Evolutionary conservation across 2,888 invertebrate species (phyloP), one percentile per base, ranked within the genome.

Genomic region (Lasioglossum zephyrum): DNA sequence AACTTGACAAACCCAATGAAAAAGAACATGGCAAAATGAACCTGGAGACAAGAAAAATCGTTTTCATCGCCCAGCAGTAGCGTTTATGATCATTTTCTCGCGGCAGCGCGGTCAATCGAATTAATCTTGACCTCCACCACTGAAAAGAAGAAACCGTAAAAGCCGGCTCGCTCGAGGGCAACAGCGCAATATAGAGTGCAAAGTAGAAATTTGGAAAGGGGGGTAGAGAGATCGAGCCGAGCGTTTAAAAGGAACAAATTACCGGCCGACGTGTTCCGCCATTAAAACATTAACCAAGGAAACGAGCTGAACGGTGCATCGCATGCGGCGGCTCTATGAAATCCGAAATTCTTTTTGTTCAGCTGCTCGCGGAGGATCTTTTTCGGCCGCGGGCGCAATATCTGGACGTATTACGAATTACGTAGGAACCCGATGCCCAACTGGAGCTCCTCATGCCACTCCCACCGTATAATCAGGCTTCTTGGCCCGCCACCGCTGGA

Each of bases 401-500:
- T 81, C 85, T 85, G 66, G 77, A 86, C 85, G 79, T 84, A 83
- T 88, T 82, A 81, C 79, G 84, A 84, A 90, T 87, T 88, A 86
- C 86, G 87, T 81, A 76, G 87, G 84, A 88, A 84, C 77, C 81
- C 70, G 76, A 87, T 84, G 85, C 89, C 90, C 90, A 92, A 92
- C 90, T 92, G 92, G 89, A 91, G 90, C 91, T 87, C 88, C 80
- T 72, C 85, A 77, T 88, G 91, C 90, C 91, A 92, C 92, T 90
- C 92, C 92, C 90, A 92, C 91, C 90, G 88, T 92, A 91, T 92
- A 89, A 91, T 89, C 89, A 88, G 88, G 87, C 85, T 89, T 84
- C 77, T 93, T 90, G 91, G 88, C 84, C 88, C 88, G 86, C 90
- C 89, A 91, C 81, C 80, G 88, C 77, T 77, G 87, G 89, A 89